These are phyloP conservation scores for Apis laboriosa DNA, from an alignment of 1,140 invertebrate species.

Conservation along the genomic window DNA sequence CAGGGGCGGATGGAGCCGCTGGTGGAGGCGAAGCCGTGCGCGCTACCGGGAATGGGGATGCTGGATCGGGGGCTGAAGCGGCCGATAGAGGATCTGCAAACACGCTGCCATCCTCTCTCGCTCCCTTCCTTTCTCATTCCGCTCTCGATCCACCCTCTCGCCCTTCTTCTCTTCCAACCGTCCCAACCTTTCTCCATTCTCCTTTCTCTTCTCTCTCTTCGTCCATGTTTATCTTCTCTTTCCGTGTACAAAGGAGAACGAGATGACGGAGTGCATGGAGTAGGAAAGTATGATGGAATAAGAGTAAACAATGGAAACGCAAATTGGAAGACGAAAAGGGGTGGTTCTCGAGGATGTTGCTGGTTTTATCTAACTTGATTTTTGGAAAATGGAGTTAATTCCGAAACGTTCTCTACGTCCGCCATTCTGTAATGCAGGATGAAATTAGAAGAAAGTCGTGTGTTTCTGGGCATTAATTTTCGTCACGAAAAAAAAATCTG, in stretches of 20 bases:
- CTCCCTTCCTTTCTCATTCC: slow-evolving; percentile 19
- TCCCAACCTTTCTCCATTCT: slow-evolving; percentile 47
- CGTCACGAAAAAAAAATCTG: slow-evolving; percentile 10
- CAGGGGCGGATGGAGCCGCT: slow-evolving; percentile 72
- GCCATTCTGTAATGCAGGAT: neutral
- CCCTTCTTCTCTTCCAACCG: slow-evolving; percentile 2
- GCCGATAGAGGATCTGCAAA: slow-evolving; percentile 82
- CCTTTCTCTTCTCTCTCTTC: slow-evolving; percentile 64
- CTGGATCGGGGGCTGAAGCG: slow-evolving; percentile 71
- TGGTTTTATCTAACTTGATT: neutral
- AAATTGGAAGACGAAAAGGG: slow-evolving; percentile 54
- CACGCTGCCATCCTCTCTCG: slow-evolving; percentile 71
- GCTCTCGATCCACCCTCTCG: neutral
- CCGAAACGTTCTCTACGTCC: neutral
- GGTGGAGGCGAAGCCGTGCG: slow-evolving; percentile 67
- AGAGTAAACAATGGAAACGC: slow-evolving; percentile 66
- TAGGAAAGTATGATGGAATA: slow-evolving; percentile 73
- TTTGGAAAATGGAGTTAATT: neutral
- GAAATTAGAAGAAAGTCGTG: slow-evolving; percentile 11
- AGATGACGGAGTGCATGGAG: slow-evolving; percentile 76
- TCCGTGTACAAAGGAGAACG: slow-evolving; percentile 49
- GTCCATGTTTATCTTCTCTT: slow-evolving; percentile 59
- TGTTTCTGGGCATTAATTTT: slow-evolving; percentile 28
- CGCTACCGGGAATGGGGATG: slow-evolving; percentile 59
- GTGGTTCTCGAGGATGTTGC: neutral